Conservation (phyloP, 1,140 invertebrate species). For the Piezodorus guildinii region DNA sequence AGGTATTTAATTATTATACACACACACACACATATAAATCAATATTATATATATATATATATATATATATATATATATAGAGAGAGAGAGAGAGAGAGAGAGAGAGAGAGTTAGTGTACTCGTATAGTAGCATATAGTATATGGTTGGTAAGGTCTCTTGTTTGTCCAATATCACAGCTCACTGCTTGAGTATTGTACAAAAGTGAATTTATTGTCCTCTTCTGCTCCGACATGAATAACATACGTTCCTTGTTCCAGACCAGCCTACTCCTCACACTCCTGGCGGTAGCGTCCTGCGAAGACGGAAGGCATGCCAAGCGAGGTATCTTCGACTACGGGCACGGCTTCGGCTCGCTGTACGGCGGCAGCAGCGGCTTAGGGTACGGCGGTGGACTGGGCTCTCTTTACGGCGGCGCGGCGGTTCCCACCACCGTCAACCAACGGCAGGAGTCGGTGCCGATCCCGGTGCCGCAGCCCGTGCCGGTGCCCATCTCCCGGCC, state of each 20-base stretch:
- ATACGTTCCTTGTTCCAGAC: not conserved
- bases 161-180: too few relatives aligned
- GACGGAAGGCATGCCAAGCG: not conserved
- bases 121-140: too few relatives aligned
- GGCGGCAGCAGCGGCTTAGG: not conserved
- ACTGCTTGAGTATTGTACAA: too few relatives aligned
- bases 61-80: too few relatives aligned
- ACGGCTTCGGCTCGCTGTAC: not conserved
- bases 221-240: too few relatives aligned
- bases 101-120: too few relatives aligned
- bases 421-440: not conserved
- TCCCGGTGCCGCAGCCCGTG: not conserved
- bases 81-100: too few relatives aligned
- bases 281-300: not conserved
- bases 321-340: not conserved
- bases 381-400: not conserved
- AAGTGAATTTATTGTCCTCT: too few relatives aligned
- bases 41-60: too few relatives aligned
- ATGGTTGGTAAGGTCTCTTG: too few relatives aligned
- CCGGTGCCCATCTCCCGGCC: not conserved
- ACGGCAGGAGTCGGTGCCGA: not conserved
- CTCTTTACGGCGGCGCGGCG: not conserved
- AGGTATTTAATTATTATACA: too few relatives aligned
- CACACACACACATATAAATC: too few relatives aligned
- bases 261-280: not conserved